Evolutionary conservation across 2,113 vertebrate genomes (phyloP).

Genomic region (Tachysurus vachellii): DNA sequence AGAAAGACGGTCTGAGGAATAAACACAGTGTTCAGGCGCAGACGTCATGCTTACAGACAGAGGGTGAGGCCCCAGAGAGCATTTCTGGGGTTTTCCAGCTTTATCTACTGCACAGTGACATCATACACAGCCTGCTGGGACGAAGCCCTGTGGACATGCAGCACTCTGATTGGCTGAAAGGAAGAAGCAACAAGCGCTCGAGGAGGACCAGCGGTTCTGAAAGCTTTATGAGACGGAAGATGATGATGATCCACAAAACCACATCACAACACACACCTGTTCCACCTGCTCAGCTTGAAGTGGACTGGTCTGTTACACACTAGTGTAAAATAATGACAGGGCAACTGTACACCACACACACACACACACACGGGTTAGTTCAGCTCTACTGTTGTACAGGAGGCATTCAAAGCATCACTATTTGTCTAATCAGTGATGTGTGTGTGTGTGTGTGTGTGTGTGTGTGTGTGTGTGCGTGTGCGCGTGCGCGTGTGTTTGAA

Average conservation of each 20-base stretch:
- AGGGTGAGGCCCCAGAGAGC: not conserved
- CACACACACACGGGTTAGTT: not conserved
- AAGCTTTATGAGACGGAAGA: not conserved
- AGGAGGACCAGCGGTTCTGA: not conserved
- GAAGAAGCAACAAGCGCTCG: not conserved
- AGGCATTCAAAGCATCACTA: not conserved
- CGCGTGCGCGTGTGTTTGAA: conserved; percentile 16
- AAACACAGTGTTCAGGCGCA: not conserved
- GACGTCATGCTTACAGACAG: not conserved
- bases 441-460: conserved; percentile 21
- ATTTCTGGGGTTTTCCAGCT: conserved; percentile 13
- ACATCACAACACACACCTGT: not conserved
- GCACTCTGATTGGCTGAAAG: too few relatives aligned
- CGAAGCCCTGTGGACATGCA: not conserved
- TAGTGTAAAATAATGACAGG: not conserved
- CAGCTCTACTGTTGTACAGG: not conserved
- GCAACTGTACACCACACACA: not conserved
- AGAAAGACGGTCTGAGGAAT: not conserved
- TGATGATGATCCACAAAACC: not conserved
- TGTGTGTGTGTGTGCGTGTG: not conserved
- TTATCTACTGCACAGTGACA: not conserved
- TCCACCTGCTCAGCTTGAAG: not conserved
- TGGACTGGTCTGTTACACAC: not conserved
- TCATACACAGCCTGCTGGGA: not conserved
- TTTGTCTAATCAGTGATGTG: not conserved